Evolutionary conservation across 2,797 vertebrate species (phyloP), one percentile per base, ranked within the genome.

Genomic region (Enteromius mattozi): DNA sequence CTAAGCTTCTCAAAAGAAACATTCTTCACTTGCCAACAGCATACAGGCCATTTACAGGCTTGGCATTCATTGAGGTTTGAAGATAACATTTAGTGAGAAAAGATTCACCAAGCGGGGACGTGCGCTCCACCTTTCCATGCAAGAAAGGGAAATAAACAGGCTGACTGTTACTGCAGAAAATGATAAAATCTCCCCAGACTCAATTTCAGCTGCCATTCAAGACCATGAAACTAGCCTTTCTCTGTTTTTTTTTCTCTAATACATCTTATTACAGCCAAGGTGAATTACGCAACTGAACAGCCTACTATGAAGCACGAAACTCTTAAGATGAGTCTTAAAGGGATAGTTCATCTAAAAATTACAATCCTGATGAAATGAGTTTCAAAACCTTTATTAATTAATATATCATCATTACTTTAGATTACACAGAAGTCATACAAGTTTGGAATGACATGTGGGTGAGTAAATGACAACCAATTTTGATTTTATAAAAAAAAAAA

Each of bases 21-120:
- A 84, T 85, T 89, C 77, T 89, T 83, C 2, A 65, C 66, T 85
- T 89, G 70, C 85, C 84, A 85, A 83, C 49, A 72, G 16, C 74
- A 87, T 61, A 76, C 70, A 87, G 66, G 68, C 69, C 85, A 85
- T 86, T 87, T 86, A 85, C 75, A 87, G 47, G 77, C 76, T 87
- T 59, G n/a, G 76, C 42, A 87, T 87, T 87, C 80, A 89, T 89
- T 87, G 85, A 87, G 82, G 82, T 87, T 69, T 77, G 40, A 74
- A 74, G 88, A 87, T 89, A 87, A 85, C 80, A 84, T 86, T 89
- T 78, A 87, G 86, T 47, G 82, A 83, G 85, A 86, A 83, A 86
- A 85, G 82, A 86, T 85, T 77, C 12, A 77, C 78, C 33, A 49
- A 85, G 66, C 40, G 27, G 86, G 72, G 63, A 86, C 12, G 77